Percentiles rank a stretch among this genome's conserved stretches.
Conservation (phyloP, 2,113 vertebrate species). For the Dromas ardeola region DNA sequence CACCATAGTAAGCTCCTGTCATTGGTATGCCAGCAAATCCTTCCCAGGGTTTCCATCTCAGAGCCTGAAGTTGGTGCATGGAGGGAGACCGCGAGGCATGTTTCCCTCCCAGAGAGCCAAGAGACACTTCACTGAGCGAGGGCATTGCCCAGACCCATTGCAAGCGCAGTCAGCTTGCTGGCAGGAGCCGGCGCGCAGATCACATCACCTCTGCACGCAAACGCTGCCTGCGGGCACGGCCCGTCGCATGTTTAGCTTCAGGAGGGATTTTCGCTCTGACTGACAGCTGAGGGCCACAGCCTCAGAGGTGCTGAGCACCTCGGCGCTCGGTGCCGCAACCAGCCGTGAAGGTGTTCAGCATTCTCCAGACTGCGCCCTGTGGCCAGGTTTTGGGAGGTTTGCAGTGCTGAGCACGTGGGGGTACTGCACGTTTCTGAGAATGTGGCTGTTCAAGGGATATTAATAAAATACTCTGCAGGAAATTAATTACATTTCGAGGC, state of each 20-base stretch:
- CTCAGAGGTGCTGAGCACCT: background rate
- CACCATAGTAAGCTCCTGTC: background rate
- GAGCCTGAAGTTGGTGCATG: background rate
- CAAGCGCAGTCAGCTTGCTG: background rate
- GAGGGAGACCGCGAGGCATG: background rate
- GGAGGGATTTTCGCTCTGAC: background rate
- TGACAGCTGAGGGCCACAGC: background rate
- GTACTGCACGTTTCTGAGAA: background rate
- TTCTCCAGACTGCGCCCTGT: background rate
- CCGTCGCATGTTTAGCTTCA: background rate
- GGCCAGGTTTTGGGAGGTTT: background rate
- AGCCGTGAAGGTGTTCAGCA: background rate
- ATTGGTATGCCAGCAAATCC: background rate
- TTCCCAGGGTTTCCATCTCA: background rate
- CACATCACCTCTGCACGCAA: background rate
- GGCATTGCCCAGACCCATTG: background rate
- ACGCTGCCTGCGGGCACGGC: background rate
- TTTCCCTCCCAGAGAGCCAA: background rate
- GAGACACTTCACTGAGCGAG: fast-evolving
- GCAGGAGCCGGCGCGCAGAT: background rate
- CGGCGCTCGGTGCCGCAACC: fast-evolving
- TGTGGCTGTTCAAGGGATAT: background rate
- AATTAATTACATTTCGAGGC: background rate
- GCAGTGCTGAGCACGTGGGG: background rate
- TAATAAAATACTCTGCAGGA: background rate